These are phyloP conservation scores for Centrocercus urophasianus DNA, from an alignment of 2,113 vertebrate species.

Conservation along the genomic window DNA sequence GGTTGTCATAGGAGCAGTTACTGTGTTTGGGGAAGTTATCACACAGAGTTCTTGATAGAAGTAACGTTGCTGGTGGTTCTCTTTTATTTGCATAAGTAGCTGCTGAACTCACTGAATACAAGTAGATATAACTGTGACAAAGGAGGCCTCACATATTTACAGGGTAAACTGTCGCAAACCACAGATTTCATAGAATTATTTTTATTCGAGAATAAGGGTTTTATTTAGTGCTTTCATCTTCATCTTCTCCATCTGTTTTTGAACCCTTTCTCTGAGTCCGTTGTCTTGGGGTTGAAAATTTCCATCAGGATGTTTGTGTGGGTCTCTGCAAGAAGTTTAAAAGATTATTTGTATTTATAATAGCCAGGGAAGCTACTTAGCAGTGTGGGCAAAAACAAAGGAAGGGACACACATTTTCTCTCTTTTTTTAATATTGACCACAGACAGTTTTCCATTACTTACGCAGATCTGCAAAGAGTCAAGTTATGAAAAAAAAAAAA, in stretches of 20 bases:
- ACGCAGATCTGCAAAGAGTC: not conserved
- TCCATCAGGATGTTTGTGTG: not conserved
- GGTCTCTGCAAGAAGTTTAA: slow-evolving; percentile 69
- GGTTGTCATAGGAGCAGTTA: not conserved
- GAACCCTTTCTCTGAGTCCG: slow-evolving; percentile 47
- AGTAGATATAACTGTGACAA: not conserved
- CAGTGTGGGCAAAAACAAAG: not conserved
- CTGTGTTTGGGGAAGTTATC: not conserved
- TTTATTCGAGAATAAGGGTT: slow-evolving; percentile 58
- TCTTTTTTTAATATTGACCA: not conserved
- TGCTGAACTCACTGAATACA: not conserved
- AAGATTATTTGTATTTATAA: not conserved
- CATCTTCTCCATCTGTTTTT: slow-evolving; percentile 53
- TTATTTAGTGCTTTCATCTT: slow-evolving; percentile 63
- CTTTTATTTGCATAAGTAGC: not conserved
- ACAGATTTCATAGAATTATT: not conserved
- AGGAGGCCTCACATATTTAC: not conserved
- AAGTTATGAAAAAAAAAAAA: not conserved
- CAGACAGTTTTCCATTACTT: not conserved
- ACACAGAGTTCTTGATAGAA: not conserved
- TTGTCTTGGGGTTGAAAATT: slow-evolving; percentile 23
- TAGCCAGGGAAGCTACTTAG: not conserved
- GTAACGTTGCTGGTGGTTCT: not conserved
- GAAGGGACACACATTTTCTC: not conserved
- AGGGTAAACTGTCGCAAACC: not conserved